Conservation (phyloP, 2,888 invertebrate genomes). For the Cynaeus angustus region DNA sequence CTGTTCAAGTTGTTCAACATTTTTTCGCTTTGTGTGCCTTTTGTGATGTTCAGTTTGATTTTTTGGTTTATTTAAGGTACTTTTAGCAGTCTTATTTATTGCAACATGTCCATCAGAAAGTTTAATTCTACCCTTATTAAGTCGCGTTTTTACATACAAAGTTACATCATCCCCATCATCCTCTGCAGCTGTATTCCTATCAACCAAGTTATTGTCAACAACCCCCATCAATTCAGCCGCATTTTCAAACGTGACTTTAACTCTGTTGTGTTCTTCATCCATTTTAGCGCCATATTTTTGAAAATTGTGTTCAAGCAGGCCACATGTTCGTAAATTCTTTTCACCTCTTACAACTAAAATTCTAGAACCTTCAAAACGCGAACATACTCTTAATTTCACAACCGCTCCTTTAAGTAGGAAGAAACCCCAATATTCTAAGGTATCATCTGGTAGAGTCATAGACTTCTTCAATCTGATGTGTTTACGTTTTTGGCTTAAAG, state of each 20-base stretch:
- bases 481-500: constrained; percentile 80
- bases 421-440: constrained; percentile 92
- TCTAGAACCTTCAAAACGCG: constrained; percentile 84
- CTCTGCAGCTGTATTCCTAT: constrained; percentile 57
- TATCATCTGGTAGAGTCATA: constrained; percentile 88
- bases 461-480: constrained; percentile 87
- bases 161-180: constrained; percentile 58
- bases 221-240: constrained; percentile 72
- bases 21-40: constrained; percentile 48
- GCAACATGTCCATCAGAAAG: constrained; percentile 22
- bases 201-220: constrained; percentile 54
- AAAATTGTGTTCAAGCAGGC: constrained; percentile 81
- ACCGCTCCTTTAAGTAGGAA: constrained; percentile 86
- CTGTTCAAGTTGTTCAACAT: constrained; percentile 12
- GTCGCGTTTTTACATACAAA: constrained; percentile 54
- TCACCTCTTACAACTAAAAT: constrained; percentile 88
- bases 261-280: constrained; percentile 74
- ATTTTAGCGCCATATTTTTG: constrained; percentile 78
- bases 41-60: constrained; percentile 48
- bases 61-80: neutral
- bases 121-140: constrained; percentile 54
- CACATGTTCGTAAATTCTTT: constrained; percentile 84
- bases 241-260: constrained; percentile 77
- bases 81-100: constrained; percentile 33
- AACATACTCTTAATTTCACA: constrained; percentile 86